phyloP scores from a whole-genome alignment of 2,113 vertebrate genomes.

The Mola mola region DNA sequence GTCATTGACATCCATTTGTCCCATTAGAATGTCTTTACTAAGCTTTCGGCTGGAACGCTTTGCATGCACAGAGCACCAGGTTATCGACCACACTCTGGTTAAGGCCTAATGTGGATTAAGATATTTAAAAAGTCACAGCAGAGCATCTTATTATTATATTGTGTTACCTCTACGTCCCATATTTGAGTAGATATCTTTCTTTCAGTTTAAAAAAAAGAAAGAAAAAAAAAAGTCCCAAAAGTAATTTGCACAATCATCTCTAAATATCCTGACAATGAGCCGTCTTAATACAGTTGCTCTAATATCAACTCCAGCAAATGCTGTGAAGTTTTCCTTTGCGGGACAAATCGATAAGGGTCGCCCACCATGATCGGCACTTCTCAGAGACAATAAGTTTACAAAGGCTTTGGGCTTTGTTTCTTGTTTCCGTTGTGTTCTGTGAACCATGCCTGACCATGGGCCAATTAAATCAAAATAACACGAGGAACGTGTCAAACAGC shows the following conservation, averaged over 20 bases:
- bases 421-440: background rate
- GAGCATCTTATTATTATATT: slow-evolving; percentile 30
- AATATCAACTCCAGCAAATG: no score
- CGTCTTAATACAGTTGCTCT: no score
- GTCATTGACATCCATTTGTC: slow-evolving; percentile 24
- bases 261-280: slow-evolving; percentile 27
- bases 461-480: slow-evolving; percentile 32
- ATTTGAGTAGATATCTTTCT: slow-evolving; percentile 40
- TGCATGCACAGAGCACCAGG: slow-evolving; percentile 21
- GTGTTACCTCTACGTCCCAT: slow-evolving; percentile 13
- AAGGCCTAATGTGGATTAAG: slow-evolving; percentile 53
- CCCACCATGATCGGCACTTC: background rate
- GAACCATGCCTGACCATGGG: slow-evolving; percentile 2
- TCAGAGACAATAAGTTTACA: slow-evolving; percentile 16
- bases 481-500: slow-evolving; percentile 8
- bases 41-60: no score
- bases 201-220: no score
- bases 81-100: slow-evolving; percentile 26
- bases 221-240: slow-evolving; percentile 42
- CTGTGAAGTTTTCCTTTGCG: slow-evolving; percentile 13
- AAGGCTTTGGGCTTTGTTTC: background rate
- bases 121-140: slow-evolving; percentile 41
- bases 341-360: slow-evolving; percentile 29
- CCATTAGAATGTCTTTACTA: slow-evolving; percentile 19
- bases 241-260: slow-evolving; percentile 26